Percentiles rank a stretch among this genome's conserved stretches.
These are phyloP conservation scores for Corapipo altera DNA, from an alignment of 2,113 vertebrate genomes.

Conservation along the genomic window DNA sequence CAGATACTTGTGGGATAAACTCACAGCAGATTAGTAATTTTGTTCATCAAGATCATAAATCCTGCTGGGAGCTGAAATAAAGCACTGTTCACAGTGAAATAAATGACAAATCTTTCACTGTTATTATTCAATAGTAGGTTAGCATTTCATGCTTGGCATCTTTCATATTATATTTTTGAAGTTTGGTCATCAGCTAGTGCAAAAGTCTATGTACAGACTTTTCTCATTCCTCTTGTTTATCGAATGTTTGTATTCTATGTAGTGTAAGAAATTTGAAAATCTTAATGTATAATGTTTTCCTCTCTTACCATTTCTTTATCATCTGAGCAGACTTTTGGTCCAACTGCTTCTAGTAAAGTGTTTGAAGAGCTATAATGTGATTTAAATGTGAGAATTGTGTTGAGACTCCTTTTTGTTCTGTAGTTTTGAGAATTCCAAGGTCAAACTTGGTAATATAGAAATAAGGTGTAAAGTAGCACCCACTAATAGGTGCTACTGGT, in stretches of 20 bases:
- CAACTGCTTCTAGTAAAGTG: not conserved
- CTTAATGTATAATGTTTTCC: not conserved
- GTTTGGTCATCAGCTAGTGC: not conserved
- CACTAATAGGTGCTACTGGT: not conserved
- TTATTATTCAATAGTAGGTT: not conserved
- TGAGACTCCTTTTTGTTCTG: not conserved
- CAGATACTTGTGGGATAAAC: not conserved
- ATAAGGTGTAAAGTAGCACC: not conserved
- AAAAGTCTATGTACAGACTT: not conserved
- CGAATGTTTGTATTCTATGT: not conserved
- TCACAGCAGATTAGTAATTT: not conserved
- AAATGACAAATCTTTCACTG: not conserved
- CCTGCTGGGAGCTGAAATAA: not conserved
- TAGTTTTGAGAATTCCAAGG: not conserved
- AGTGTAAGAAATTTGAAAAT: not conserved
- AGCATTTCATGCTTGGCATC: not conserved
- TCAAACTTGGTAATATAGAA: not conserved
- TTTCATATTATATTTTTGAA: not conserved
- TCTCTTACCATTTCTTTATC: not conserved
- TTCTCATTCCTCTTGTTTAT: not conserved
- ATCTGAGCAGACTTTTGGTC: not conserved
- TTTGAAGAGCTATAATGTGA: not conserved
- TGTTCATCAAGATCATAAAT: not conserved
- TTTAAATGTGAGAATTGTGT: not conserved
- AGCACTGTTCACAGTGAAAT: not conserved